These are phyloP conservation scores for Glaucomys volans DNA, from an alignment of 2,113 vertebrate species.

Conservation along the genomic window DNA sequence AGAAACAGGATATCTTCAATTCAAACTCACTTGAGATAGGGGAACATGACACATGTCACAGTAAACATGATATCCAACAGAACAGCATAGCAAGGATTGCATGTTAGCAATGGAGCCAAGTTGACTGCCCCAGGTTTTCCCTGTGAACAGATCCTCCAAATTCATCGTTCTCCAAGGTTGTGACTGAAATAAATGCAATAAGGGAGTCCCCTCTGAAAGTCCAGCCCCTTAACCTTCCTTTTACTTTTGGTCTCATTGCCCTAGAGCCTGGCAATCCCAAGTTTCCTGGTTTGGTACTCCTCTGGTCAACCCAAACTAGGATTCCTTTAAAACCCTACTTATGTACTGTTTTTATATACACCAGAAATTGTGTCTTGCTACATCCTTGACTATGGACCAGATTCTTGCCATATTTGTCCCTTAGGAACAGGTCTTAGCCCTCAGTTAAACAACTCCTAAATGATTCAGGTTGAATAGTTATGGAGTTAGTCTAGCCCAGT, in stretches of 20 bases:
- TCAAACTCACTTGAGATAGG: neutral
- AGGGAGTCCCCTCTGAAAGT: neutral
- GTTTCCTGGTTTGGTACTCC: neutral
- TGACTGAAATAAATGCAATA: neutral
- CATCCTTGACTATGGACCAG: neutral
- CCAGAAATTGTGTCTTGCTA: neutral
- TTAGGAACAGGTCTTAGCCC: neutral
- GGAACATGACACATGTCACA: neutral
- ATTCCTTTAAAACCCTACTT: neutral
- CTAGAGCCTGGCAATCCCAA: constrained; percentile 30
- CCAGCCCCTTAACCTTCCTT: neutral
- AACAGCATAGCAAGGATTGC: neutral
- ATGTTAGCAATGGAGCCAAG: neutral
- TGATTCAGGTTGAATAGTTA: neutral
- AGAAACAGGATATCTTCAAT: neutral
- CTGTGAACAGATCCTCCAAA: neutral
- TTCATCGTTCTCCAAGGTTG: neutral
- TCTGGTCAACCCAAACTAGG: neutral
- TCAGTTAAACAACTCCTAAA: neutral
- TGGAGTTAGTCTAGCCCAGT: neutral
- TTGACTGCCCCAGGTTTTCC: neutral
- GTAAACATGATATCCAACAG: neutral
- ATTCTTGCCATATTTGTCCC: neutral
- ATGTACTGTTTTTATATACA: neutral
- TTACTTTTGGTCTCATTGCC: neutral